Evolutionary conservation across 2,888 invertebrate genomes (phyloP).

Genomic region (Scaeva pyrastri): DNA sequence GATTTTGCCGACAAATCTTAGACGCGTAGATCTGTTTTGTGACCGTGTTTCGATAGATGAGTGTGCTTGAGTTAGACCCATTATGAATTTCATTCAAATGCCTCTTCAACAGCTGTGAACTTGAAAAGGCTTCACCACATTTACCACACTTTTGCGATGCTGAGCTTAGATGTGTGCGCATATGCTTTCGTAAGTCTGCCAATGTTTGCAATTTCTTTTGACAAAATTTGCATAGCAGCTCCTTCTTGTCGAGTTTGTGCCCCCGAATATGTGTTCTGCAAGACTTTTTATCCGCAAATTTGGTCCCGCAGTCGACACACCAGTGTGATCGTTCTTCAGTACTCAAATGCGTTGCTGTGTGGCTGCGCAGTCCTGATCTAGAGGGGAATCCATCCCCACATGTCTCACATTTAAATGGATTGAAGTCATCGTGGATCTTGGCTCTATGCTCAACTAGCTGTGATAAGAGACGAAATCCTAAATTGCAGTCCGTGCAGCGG

Average conservation of each 20-base stretch:
- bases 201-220: constrained; percentile 11
- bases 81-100: constrained; percentile 54
- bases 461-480: constrained; percentile 57
- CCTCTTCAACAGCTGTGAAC: constrained; percentile 11
- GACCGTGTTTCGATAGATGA: constrained; percentile 32
- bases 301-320: constrained; percentile 50
- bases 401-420: constrained; percentile 62
- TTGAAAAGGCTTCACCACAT: constrained; percentile 45
- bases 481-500: constrained; percentile 60
- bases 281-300: constrained; percentile 41
- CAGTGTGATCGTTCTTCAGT: constrained; percentile 45
- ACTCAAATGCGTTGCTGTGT: constrained; percentile 43
- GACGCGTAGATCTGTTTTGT: constrained; percentile 15
- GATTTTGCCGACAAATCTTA: constrained; percentile 6
- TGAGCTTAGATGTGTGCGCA: constrained; percentile 35
- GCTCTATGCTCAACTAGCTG: constrained; percentile 58
- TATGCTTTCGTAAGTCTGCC: constrained; percentile 39
- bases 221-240: constrained; percentile 44
- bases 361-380: constrained; percentile 39
- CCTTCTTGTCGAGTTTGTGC: constrained; percentile 35
- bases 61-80: neutral
- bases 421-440: constrained; percentile 50
- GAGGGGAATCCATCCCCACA: constrained; percentile 57
- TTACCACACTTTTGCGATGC: constrained; percentile 50
- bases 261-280: constrained; percentile 37